phyloP scores from a whole-genome alignment of 2,113 vertebrate species.

The Lathamus discolor region DNA sequence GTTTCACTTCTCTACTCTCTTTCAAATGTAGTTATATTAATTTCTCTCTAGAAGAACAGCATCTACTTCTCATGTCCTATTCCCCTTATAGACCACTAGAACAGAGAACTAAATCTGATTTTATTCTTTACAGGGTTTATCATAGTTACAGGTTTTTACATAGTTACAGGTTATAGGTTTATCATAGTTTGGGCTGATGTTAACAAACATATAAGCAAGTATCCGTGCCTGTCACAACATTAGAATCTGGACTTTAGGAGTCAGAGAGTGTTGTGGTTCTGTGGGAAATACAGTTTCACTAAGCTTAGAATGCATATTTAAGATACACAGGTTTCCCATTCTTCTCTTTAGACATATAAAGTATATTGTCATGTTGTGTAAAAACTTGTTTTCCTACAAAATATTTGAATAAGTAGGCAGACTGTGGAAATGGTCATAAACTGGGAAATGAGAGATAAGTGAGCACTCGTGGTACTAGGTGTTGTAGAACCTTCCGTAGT shows the following conservation, averaged over 20 bases:
- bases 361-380: background rate
- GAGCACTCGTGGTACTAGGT: background rate
- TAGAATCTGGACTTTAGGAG: background rate
- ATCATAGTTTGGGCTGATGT: background rate
- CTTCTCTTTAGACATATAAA: background rate
- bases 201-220: background rate
- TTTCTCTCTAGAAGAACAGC: background rate
- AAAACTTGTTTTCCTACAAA: background rate
- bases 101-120: slow-evolving; percentile 3
- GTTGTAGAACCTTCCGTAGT: background rate
- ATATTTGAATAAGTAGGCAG: background rate
- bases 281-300: background rate
- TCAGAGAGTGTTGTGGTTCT: background rate
- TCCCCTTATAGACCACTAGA: background rate
- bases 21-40: background rate
- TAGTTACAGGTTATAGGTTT: background rate
- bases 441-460: background rate
- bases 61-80: background rate
- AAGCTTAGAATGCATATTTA: background rate
- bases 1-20: background rate
- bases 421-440: background rate
- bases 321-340: background rate
- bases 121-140: background rate
- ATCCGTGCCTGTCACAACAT: background rate
- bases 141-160: background rate